Evolutionary conservation across 2,888 invertebrate genomes (phyloP).

Genomic region (Diabrotica balteata): DNA sequence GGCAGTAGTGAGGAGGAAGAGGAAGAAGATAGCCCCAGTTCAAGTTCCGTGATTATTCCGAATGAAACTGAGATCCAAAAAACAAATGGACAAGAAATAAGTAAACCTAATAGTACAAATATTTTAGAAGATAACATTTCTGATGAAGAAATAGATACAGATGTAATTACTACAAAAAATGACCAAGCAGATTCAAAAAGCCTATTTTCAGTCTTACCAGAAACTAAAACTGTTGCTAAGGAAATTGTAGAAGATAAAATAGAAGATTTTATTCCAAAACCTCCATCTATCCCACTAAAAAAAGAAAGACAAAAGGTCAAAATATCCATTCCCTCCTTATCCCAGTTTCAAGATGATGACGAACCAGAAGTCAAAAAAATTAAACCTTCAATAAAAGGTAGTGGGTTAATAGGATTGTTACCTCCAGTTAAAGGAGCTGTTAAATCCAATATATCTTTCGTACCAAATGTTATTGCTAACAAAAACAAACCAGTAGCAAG

Average conservation of each 20-base stretch:
- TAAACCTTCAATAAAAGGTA: slow-evolving; percentile 44
- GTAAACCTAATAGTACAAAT: not conserved
- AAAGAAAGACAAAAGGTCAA: slow-evolving; percentile 49
- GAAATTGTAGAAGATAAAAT: slow-evolving; percentile 42
- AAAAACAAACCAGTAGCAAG: slow-evolving; percentile 35
- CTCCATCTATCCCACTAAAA: slow-evolving; percentile 28
- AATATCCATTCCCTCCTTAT: slow-evolving; percentile 51
- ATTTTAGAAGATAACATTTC: slow-evolving; percentile 1
- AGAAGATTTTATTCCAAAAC: slow-evolving; percentile 53
- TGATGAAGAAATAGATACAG: slow-evolving; percentile 2
- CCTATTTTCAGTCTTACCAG: slow-evolving; percentile 46
- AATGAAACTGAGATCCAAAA: not conserved
- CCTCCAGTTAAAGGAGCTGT: slow-evolving; percentile 49
- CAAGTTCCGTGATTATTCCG: slow-evolving; percentile 7
- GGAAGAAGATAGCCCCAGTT: slow-evolving; percentile 35
- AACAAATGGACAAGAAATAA: not conserved
- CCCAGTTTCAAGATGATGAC: slow-evolving; percentile 46
- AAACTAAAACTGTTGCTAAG: slow-evolving; percentile 37
- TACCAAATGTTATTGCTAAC: slow-evolving; percentile 44
- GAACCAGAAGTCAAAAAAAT: slow-evolving; percentile 43
- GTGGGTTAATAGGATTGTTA: slow-evolving; percentile 48
- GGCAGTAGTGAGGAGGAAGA: slow-evolving; percentile 46
- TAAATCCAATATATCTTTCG: slow-evolving; percentile 46
- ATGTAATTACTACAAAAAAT: not conserved
- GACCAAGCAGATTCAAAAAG: slow-evolving; percentile 12